A percentile compares a stretch with the other conserved stretches of the same genome.
phyloP scores from a whole-genome alignment of 2,797 vertebrate species.

The Amblyopsis hoosieri region DNA sequence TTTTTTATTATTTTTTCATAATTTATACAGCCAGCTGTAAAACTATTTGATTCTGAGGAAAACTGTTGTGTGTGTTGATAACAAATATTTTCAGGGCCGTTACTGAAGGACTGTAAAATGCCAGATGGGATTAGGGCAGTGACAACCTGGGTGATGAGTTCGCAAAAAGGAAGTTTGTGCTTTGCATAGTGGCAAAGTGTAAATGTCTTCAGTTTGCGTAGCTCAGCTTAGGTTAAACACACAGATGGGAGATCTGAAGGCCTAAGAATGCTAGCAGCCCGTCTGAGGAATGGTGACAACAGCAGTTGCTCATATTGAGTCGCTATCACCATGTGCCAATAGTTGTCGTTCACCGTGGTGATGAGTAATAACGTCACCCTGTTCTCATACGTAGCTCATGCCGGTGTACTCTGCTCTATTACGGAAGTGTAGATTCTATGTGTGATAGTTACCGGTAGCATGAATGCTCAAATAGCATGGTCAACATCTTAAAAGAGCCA shows the following conservation, averaged over 20 bases:
- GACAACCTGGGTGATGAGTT: constrained; percentile 27
- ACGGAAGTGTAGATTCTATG: constrained; percentile 8
- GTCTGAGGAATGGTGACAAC: constrained; percentile 77
- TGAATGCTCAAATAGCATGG: constrained; percentile 4
- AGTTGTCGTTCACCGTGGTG: constrained; percentile 32
- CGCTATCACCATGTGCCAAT: constrained; percentile 61
- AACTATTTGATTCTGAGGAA: not conserved
- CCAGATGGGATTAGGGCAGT: constrained; percentile 19
- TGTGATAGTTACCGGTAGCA: constrained; percentile 10
- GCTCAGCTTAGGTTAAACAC: constrained; percentile 52
- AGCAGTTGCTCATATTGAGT: constrained; percentile 65
- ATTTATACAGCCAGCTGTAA: no score
- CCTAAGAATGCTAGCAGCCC: constrained; percentile 64
- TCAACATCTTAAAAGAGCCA: not conserved
- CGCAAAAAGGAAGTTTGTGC: constrained; percentile 23
- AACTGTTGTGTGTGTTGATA: constrained; percentile 22
- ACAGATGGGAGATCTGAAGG: constrained; percentile 56
- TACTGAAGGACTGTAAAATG: constrained; percentile 15
- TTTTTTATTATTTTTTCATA: no score
- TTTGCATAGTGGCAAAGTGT: constrained; percentile 53
- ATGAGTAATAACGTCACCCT: constrained; percentile 42
- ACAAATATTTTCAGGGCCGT: constrained; percentile 9
- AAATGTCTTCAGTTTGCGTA: constrained; percentile 68
- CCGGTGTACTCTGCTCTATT: not conserved
- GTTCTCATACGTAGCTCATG: constrained; percentile 2